These are phyloP conservation scores for Rachycentron canadum DNA, from an alignment of 2,797 vertebrate species.

Conservation along the genomic window DNA sequence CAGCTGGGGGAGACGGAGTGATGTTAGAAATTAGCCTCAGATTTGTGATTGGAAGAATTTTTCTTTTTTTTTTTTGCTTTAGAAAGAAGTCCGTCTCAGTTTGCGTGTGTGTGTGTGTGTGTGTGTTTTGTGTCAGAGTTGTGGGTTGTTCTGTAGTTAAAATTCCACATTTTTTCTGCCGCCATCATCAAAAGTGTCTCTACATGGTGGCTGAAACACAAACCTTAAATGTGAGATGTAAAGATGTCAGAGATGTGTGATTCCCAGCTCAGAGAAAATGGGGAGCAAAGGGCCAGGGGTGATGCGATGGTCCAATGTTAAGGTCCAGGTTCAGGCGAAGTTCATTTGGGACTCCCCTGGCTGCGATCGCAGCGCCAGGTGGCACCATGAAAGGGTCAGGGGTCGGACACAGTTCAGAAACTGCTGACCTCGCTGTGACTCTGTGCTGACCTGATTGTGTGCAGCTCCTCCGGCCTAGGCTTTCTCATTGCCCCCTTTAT, in stretches of 20 bases:
- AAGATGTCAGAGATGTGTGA: slow-evolving; percentile 15
- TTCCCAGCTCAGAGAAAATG: slow-evolving; percentile 25
- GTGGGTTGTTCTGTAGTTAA: background rate
- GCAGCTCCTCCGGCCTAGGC: slow-evolving; percentile 58
- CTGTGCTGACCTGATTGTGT: slow-evolving; percentile 76
- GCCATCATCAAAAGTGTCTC: background rate
- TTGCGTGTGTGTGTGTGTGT: background rate
- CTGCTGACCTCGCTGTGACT: slow-evolving; percentile 85
- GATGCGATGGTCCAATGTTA: slow-evolving; percentile 86
- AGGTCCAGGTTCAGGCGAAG: slow-evolving; percentile 94
- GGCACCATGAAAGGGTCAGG: slow-evolving; percentile 82
- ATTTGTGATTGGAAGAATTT: background rate
- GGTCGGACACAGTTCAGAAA: slow-evolving; percentile 92
- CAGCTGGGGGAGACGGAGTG: background rate
- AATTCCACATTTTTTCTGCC: background rate
- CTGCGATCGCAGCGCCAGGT: slow-evolving; percentile 83
- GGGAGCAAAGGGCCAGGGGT: slow-evolving; percentile 48
- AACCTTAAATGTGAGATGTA: background rate
- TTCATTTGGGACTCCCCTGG: slow-evolving; percentile 85
- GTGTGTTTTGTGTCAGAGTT: background rate
- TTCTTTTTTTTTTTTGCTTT: background rate
- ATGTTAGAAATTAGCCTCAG: background rate
- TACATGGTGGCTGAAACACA: background rate
- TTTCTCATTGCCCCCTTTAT: slow-evolving; percentile 77
- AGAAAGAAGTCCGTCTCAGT: too few species aligned